Base-by-base conservation (phyloP, 1,140 invertebrate genomes). In the Bradysia coprophila region DNA sequence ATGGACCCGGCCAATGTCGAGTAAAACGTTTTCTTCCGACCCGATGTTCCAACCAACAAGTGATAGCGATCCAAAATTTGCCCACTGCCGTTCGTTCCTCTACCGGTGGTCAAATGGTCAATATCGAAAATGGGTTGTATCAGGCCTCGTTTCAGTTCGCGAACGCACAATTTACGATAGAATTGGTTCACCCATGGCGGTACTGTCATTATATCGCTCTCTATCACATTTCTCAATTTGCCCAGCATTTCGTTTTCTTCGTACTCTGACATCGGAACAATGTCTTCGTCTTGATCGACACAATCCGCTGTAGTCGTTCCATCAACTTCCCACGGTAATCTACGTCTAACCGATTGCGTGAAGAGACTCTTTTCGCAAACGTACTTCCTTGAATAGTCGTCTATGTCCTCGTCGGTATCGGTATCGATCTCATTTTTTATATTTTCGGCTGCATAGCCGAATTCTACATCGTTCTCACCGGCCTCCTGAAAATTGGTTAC, bases 91-190 rank as follows among this genome's bases (percentile, higher is more conserved):
- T 34, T 13, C n/a, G 18, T 11, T 5, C 32, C 11, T 34, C 32
- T 4, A 15, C n/a, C n/a, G 24, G 18, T 16, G 10, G 11, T 16
- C 3, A 38, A 18, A 10, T 38, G 18, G 18, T 77, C 73, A 3
- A 77, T 46, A 54, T 78, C 68, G 41, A 78, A 67, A 6, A 75
- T 46, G 4, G 65, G 57, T 21, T 71, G 54, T 43, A 68, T 66
- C 38, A 65, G 64, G 44, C 74, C 68, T 15, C 72, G 53, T 48
- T 77, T 75, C 42, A 67, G 61, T 56, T 75, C 71, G 38, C 75
- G 59, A n/a, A 76, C 57, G 4, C 63, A 59, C 9, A 78, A 55
- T 56, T 78, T 78, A 41, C 73, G 52, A 39, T 71, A 68, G 0
- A 75, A 48, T 33, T 73, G 62, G 23, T 60, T 50, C 13, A 69